These are phyloP conservation scores for Pycnonotus jocosus DNA, from an alignment of 2,113 vertebrate species.

Conservation along the genomic window DNA sequence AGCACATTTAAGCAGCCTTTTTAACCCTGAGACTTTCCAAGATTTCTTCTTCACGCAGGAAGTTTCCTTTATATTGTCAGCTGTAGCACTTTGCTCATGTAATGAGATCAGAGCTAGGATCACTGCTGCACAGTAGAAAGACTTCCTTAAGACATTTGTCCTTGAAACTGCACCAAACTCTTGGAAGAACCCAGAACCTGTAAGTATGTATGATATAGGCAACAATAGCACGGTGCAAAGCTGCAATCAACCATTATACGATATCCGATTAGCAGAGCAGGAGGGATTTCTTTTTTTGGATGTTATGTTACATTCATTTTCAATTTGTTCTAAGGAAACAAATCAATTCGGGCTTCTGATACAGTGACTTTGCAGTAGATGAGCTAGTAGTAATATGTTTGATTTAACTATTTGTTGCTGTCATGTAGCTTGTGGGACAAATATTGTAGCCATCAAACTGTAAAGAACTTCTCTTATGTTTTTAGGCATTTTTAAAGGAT, in stretches of 20 bases:
- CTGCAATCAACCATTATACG: constrained; percentile 79
- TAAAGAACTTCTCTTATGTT: constrained; percentile 60
- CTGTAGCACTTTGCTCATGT: constrained; percentile 72
- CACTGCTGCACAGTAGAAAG: constrained; percentile 85
- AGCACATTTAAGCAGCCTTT: constrained; percentile 76
- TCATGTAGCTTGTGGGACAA: constrained; percentile 54
- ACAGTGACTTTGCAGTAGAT: constrained; percentile 81
- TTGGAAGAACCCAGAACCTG: constrained; percentile 93
- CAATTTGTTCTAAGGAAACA: constrained; percentile 74
- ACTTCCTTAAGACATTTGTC: constrained; percentile 90
- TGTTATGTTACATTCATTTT: constrained; percentile 76
- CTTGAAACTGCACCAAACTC: constrained; percentile 99
- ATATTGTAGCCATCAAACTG: constrained; percentile 43
- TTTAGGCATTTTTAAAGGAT: constrained; percentile 60
- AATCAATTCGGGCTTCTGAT: constrained; percentile 80
- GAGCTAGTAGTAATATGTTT: constrained; percentile 74
- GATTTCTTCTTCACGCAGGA: constrained; percentile 77
- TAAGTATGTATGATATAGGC: constrained; percentile 89
- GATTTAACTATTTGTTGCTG: constrained; percentile 78
- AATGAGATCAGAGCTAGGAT: constrained; percentile 80
- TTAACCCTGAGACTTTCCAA: constrained; percentile 77
- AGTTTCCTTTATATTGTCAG: constrained; percentile 74
- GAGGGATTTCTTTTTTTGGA: constrained; percentile 47
- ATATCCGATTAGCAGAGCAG: constrained; percentile 67
- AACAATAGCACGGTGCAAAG: constrained; percentile 70